Percentiles rank a stretch among this genome's conserved stretches.
Conservation (phyloP, 2,888 invertebrate genomes). For the Lutraria lutraria region DNA sequence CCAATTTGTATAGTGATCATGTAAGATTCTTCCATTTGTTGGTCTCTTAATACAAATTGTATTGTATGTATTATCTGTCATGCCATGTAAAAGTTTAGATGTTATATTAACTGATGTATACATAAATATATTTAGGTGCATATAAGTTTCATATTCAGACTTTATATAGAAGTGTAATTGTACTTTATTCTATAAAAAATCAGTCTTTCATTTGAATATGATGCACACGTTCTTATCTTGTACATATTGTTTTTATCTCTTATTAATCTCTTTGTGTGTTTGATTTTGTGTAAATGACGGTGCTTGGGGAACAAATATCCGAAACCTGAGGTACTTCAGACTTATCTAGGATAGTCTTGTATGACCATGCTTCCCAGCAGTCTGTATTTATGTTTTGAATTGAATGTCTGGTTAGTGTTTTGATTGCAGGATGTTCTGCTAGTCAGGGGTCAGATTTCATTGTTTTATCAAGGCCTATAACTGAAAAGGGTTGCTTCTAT, state of each 20-base stretch:
- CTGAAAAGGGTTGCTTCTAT: too few species aligned
- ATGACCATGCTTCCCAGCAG: too few species aligned
- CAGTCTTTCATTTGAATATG: constrained; percentile 15
- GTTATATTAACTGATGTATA: neutral
- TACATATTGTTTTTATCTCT: constrained; percentile 12
- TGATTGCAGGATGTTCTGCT: too few species aligned
- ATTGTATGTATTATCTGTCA: neutral
- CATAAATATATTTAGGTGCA: neutral
- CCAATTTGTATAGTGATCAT: too few species aligned
- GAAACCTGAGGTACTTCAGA: too few species aligned
- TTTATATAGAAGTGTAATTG: neutral
- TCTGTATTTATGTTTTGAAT: too few species aligned
- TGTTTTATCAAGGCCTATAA: too few species aligned
- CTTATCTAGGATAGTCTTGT: too few species aligned
- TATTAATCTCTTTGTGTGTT: neutral
- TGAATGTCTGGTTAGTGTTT: too few species aligned
- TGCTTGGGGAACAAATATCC: neutral
- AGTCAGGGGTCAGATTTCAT: too few species aligned
- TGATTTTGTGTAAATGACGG: neutral
- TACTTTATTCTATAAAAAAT: constrained; percentile 6
- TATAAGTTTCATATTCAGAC: neutral
- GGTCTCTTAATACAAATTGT: neutral
- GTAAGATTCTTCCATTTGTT: too few species aligned
- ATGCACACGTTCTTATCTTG: constrained; percentile 10
- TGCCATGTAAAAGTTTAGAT: neutral